phyloP scores from a whole-genome alignment of 2,797 vertebrate genomes.

The Ficedula albicollis region DNA sequence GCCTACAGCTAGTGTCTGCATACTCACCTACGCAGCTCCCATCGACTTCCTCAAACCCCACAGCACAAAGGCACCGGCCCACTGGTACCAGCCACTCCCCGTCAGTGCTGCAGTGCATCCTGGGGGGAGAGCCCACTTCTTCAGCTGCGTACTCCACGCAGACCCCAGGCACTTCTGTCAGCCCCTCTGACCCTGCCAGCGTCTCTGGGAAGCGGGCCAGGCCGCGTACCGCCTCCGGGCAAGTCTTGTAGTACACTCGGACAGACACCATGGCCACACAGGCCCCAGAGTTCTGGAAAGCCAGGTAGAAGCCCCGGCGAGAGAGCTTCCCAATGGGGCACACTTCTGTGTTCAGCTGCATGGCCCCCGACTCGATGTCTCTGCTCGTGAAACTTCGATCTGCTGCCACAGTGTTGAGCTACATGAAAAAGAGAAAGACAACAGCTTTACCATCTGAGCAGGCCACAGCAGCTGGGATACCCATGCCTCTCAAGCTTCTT shows the following conservation, averaged over 20 bases:
- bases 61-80: conserved; percentile 71
- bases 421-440: neutral
- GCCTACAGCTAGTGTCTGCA: neutral
- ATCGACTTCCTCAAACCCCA: conserved; percentile 72
- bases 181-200: conserved; percentile 53
- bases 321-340: conserved; percentile 69
- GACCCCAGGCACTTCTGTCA: conserved; percentile 68
- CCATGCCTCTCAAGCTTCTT: neutral
- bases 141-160: conserved; percentile 65
- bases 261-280: conserved; percentile 77
- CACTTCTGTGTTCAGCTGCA: conserved; percentile 77
- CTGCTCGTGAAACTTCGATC: conserved; percentile 77
- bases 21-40: conserved; percentile 73
- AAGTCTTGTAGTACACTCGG: conserved; percentile 78
- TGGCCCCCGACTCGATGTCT: conserved; percentile 60
- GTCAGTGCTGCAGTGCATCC: conserved; percentile 76
- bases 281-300: conserved; percentile 79
- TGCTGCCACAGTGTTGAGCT: conserved; percentile 79
- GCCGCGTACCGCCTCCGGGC: conserved; percentile 55
- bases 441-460: neutral
- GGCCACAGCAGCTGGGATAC: neutral
- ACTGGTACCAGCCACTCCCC: conserved; percentile 78
- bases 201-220: conserved; percentile 75
- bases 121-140: conserved; percentile 56
- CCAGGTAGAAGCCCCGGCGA: conserved; percentile 78